Conservation (phyloP, 2,113 vertebrate genomes). For the Cacatua alba region DNA sequence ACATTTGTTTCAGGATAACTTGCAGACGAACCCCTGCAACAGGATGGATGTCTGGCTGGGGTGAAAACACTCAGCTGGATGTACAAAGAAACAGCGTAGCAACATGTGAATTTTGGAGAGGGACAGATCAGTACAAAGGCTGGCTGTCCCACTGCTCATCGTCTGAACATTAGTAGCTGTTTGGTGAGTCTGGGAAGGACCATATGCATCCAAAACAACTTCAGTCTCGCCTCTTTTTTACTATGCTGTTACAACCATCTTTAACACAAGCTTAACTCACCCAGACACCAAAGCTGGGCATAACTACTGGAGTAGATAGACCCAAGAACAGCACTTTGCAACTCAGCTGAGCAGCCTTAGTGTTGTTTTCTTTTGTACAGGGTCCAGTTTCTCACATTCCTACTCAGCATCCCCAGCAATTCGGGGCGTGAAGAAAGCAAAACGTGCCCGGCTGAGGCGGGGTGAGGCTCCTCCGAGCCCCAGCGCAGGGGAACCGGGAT, state of each 20-base stretch:
- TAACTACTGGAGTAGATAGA: background rate
- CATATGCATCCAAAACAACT: background rate
- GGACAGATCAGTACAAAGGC: background rate
- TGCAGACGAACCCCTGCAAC: background rate
- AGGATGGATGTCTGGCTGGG: background rate
- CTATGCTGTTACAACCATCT: background rate
- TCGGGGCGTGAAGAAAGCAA: background rate
- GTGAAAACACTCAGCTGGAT: background rate
- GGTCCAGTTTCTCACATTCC: background rate
- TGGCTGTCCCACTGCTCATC: background rate
- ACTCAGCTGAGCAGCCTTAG: background rate
- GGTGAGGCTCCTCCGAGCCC: background rate
- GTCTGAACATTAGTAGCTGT: background rate
- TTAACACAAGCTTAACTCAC: background rate
- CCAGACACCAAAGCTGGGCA: background rate
- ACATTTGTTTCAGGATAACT: background rate
- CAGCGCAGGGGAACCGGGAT: background rate
- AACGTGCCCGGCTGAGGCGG: rapidly evolving
- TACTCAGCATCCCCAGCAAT: background rate
- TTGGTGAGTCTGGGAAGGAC: background rate
- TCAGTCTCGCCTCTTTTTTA: background rate
- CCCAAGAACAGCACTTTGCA: background rate
- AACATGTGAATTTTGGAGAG: background rate
- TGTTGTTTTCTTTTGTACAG: background rate
- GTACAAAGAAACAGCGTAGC: background rate